Evolutionary conservation across 2,888 invertebrate genomes (phyloP).

Genomic region (Meganola albula): DNA sequence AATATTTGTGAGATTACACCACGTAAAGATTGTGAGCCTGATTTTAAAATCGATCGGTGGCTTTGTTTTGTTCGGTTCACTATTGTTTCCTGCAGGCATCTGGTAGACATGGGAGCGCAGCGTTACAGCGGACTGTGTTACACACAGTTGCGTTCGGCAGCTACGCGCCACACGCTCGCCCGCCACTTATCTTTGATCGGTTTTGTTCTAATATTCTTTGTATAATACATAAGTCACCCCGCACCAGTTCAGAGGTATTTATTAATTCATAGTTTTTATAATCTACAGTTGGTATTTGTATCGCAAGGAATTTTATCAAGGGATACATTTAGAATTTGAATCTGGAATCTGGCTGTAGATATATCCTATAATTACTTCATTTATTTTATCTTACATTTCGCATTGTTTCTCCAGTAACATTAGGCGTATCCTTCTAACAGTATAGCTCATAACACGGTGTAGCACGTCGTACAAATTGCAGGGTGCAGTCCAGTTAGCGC

Average conservation of each 20-base stretch:
- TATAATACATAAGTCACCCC: too few species aligned
- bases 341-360: too few species aligned
- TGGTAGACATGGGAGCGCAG: conserved; percentile 33
- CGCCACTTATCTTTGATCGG: conserved; percentile 22
- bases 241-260: conserved; percentile 14
- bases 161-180: conserved; percentile 41
- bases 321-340: too few species aligned
- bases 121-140: conserved; percentile 53
- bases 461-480: conserved; percentile 66
- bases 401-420: too few species aligned
- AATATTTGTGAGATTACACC: conserved; percentile 73
- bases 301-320: too few species aligned
- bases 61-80: conserved; percentile 43
- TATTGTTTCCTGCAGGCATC: conserved; percentile 44
- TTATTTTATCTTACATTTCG: too few species aligned
- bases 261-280: too few species aligned
- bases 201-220: conserved; percentile 29
- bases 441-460: too few species aligned
- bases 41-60: conserved; percentile 58
- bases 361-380: too few species aligned
- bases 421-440: too few species aligned
- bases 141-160: conserved; percentile 67
- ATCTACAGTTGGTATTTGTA: too few species aligned
- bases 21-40: conserved; percentile 57
- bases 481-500: conserved; percentile 71